These are phyloP conservation scores for Holothuria scabra DNA, from an alignment of 53 echinoderm and acorn worm species.

Conservation along the genomic window DNA sequence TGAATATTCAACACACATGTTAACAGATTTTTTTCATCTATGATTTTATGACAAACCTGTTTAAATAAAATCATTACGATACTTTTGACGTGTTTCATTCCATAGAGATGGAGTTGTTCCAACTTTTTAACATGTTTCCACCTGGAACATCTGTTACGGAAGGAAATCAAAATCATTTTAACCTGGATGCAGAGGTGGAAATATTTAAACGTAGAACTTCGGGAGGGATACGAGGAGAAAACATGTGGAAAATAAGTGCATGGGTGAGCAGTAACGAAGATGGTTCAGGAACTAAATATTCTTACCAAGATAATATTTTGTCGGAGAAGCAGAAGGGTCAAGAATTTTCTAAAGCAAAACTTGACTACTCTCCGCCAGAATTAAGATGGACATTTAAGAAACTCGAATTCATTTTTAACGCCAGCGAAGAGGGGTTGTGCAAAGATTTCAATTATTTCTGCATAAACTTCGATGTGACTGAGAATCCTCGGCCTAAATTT, in stretches of 20 bases:
- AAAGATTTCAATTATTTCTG: conserved; percentile 24
- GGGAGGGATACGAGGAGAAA: conserved; percentile 9
- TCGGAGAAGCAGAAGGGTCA: not conserved
- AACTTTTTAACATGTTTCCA: not conserved
- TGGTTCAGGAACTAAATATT: conserved; percentile 19
- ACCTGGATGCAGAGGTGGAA: not conserved
- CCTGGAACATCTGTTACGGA: not conserved
- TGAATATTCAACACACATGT: no score
- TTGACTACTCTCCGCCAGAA: not conserved
- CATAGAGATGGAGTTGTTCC: conserved; percentile 5
- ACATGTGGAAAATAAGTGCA: conserved; percentile 31
- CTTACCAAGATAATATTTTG: conserved; percentile 15
- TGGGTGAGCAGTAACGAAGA: conserved; percentile 44
- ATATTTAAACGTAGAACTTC: conserved; percentile 9
- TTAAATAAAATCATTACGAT: not conserved
- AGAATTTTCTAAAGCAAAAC: not conserved
- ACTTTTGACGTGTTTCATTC: not conserved
- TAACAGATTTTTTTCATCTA: no score
- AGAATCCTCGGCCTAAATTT: not conserved
- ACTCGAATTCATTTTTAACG: conserved; percentile 8
- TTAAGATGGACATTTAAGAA: conserved; percentile 12
- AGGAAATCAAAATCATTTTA: conserved; percentile 2
- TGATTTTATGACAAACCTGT: no score
- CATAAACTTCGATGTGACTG: conserved; percentile 23
- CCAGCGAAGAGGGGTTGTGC: not conserved